Evolutionary conservation across 92 coral and sea anemone species (phyloP), one percentile per base, ranked within the genome.

Genomic region (Palythoa heliodiscus): DNA sequence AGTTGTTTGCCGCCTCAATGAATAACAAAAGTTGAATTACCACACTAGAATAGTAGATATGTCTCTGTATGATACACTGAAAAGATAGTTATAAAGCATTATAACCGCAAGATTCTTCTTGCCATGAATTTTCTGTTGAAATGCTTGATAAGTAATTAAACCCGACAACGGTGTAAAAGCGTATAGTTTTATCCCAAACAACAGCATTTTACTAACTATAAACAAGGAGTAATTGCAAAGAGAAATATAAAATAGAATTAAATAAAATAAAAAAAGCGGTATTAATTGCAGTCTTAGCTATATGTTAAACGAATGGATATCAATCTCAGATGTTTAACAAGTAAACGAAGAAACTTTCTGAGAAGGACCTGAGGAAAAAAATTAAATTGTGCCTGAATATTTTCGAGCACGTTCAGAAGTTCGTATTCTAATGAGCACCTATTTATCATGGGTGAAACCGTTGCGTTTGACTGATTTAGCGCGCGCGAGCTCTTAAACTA

Each of bases 141-240:
- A 80, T 80, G 63, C 60, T 80, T 67, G 74, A 48, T 66, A 35
- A 43, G 54, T 80, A 64, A 80, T 80, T 80, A 66, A 19, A 52
- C 55, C 50, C n/a, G 84, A 67, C 24, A 63, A 29, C 29, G 19
- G 23, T 80, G 84, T 67, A 24, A 39, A 66, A 12, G 47, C 60
- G 70, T 19, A 64, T 50, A 80, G 20, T 48, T 80, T 80, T 57
- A 12, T 60, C 25, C 23, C 54, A 23, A 61, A n/a, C 29, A 80
- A 64, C 52, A 63, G 70, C 53, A 67, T 66, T 80, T 80, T 80
- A 66, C 84, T 52, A 80, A 80, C 74, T 43, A 67, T 80, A 80
- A 80, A 80, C 74, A 80, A 47, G 22, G 9, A 16, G 1, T 25
- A 24, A 50, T 80, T 47, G 55, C 57, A 64, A 24, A 29, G 35